Evolutionary conservation across 2,113 vertebrate species (phyloP).

Genomic region (Oncorhynchus kisutch): DNA sequence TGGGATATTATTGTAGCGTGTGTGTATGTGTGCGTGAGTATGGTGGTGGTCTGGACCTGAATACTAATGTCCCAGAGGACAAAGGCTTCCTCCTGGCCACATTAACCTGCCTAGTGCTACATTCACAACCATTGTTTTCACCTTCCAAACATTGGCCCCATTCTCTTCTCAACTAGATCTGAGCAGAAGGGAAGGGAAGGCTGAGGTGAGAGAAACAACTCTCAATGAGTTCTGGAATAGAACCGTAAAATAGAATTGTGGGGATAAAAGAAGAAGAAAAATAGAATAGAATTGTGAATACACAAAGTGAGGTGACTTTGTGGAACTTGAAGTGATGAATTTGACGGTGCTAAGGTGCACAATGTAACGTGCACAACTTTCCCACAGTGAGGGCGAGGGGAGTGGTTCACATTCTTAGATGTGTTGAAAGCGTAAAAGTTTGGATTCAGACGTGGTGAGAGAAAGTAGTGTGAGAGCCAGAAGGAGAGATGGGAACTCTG

Average conservation of each 20-base stretch:
- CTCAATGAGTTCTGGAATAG: constrained; percentile 7
- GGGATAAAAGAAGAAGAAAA: too few relatives aligned
- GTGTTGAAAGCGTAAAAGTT: constrained; percentile 27
- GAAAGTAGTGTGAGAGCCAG: neutral
- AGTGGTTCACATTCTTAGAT: constrained; percentile 3
- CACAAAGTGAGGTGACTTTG: neutral
- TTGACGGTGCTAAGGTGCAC: neutral
- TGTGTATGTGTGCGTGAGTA: too few relatives aligned
- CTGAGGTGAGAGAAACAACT: neutral
- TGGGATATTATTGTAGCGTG: constrained; percentile 60
- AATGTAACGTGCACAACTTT: neutral
- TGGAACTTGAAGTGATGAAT: neutral
- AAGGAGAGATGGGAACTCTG: constrained; percentile 16
- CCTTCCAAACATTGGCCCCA: constrained; percentile 22
- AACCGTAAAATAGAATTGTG: neutral
- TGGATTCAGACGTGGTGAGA: neutral
- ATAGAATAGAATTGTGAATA: too few relatives aligned
- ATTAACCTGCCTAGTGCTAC: constrained; percentile 64
- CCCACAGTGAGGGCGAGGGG: constrained; percentile 8
- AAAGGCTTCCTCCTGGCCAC: constrained; percentile 71
- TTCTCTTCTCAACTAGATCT: constrained; percentile 43
- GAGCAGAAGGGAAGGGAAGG: neutral
- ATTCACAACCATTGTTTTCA: constrained; percentile 58
- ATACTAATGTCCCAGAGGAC: constrained; percentile 69
- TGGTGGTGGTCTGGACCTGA: constrained; percentile 30